These are phyloP conservation scores for Sebastes hubbsi DNA, from an alignment of 2,797 vertebrate genomes.

Conservation along the genomic window DNA sequence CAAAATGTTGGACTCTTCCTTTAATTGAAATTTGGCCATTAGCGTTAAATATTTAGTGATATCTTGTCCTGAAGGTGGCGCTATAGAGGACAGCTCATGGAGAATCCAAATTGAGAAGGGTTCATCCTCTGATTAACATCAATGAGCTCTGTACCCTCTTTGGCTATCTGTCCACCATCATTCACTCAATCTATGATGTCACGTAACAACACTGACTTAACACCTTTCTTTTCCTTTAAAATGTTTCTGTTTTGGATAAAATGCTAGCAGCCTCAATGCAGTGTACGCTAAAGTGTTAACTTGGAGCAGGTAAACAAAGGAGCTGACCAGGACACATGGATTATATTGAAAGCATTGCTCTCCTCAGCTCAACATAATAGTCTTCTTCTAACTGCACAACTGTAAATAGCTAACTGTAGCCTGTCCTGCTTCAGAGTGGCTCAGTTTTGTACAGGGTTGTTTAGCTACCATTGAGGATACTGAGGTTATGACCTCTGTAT, in stretches of 20 bases:
- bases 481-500: neutral
- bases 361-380: neutral
- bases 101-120: neutral
- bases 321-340: neutral
- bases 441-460: neutral
- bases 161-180: constrained; percentile 2
- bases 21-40: neutral
- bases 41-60: neutral
- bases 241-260: neutral
- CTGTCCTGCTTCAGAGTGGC: neutral
- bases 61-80: constrained; percentile 21
- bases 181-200: neutral
- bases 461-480: neutral
- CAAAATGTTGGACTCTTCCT: neutral
- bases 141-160: neutral
- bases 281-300: neutral
- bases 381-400: neutral
- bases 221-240: neutral
- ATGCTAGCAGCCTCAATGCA: neutral
- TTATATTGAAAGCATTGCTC: neutral
- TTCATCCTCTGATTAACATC: constrained; percentile 6
- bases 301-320: neutral
- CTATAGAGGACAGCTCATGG: constrained; percentile 1
- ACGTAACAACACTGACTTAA: neutral
- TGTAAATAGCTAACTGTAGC: neutral